Conservation (phyloP, 92 coral and sea anemone genomes). For the Phenganax subtilis region DNA sequence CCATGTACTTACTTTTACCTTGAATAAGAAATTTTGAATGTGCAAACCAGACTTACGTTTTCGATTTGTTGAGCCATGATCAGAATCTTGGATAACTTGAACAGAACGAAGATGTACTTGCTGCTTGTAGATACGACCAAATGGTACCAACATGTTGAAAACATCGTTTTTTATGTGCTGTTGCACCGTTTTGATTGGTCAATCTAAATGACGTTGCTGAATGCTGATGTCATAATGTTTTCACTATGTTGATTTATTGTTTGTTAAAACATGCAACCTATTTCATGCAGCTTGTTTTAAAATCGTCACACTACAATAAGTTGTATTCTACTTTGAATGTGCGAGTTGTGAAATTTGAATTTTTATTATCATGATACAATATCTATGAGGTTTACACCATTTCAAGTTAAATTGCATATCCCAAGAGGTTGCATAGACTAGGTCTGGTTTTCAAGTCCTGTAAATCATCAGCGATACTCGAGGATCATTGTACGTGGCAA, state of each 20-base stretch:
- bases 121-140: conserved; percentile 13
- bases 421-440: no score
- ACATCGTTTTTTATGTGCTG: conserved; percentile 1
- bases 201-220: not conserved
- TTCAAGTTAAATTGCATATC: no score
- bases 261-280: not conserved
- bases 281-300: not conserved
- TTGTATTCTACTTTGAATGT: no score
- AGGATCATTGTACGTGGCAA: no score
- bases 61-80: conserved; percentile 10
- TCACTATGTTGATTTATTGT: not conserved
- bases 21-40: not conserved
- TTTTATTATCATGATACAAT: no score
- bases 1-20: not conserved
- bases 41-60: not conserved
- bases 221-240: not conserved
- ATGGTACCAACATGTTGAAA: not conserved
- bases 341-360: no score
- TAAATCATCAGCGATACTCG: no score
- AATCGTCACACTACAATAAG: no score
- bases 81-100: not conserved
- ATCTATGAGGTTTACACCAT: no score
- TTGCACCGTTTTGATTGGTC: not conserved
- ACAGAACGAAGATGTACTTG: not conserved
- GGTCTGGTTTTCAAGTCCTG: no score